Evolutionary conservation across 2,113 vertebrate species (phyloP).

Genomic region (Nettapus auritus): DNA sequence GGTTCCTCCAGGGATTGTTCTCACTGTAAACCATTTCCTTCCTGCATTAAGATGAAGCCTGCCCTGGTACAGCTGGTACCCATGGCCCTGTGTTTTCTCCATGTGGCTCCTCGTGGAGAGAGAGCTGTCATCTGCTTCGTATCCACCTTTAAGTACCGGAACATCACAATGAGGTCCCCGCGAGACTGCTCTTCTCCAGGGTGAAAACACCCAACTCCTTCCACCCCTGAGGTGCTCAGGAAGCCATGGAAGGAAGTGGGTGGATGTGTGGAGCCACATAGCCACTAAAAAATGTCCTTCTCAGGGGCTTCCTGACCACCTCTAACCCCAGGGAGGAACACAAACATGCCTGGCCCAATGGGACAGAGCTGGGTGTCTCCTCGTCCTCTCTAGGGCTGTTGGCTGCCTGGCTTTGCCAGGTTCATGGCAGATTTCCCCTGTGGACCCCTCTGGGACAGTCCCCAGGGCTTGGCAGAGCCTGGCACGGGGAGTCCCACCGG

Average conservation of each 20-base stretch:
- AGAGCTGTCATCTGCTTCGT: too few relatives aligned
- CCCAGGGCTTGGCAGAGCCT: background rate
- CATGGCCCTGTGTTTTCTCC: too few relatives aligned
- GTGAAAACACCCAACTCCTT: background rate
- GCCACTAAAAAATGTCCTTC: background rate
- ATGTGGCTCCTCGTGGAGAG: too few relatives aligned
- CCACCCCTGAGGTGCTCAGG: background rate
- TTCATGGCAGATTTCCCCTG: background rate
- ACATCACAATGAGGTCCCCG: background rate
- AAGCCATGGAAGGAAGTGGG: background rate
- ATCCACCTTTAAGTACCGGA: background rate
- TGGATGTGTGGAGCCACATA: background rate
- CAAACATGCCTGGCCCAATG: background rate
- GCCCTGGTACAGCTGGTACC: too few relatives aligned
- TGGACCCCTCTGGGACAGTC: background rate
- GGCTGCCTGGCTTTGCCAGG: background rate
- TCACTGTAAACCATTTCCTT: too few relatives aligned
- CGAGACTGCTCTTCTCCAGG: background rate
- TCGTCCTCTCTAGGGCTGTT: background rate
- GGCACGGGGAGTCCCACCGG: fast-evolving
- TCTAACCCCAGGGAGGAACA: background rate
- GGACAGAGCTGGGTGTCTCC: background rate
- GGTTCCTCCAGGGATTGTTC: too few relatives aligned
- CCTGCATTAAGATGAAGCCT: too few relatives aligned
- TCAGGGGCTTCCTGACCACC: background rate